phyloP scores from a whole-genome alignment of 2,888 invertebrate genomes.

The Pachycephus smyrnensis region DNA sequence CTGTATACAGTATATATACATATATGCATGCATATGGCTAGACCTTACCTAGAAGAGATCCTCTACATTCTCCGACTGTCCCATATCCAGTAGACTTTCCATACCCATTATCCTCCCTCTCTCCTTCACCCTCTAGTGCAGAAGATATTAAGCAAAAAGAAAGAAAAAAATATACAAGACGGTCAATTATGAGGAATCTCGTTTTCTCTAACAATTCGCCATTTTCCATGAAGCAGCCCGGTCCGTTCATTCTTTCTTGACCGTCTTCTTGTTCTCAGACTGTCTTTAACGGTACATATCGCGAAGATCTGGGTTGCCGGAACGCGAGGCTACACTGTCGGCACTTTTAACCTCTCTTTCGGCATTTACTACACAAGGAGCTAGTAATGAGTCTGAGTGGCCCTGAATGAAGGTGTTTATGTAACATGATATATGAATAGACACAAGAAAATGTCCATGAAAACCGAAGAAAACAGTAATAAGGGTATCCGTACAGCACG shows the following conservation, averaged over 20 bases:
- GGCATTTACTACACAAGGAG: slow-evolving; percentile 2
- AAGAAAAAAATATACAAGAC: background rate
- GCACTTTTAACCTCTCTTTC: slow-evolving; percentile 16
- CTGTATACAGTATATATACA: no score
- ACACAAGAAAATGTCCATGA: background rate
- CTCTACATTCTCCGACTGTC: slow-evolving; percentile 33
- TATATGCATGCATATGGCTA: no score
- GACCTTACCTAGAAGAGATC: no score
- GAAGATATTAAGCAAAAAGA: background rate
- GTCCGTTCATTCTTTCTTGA: background rate
- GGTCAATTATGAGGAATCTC: background rate
- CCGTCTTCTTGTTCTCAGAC: background rate
- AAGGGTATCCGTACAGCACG: background rate
- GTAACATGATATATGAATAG: background rate
- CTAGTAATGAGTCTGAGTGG: background rate
- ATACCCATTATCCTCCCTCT: slow-evolving; percentile 40
- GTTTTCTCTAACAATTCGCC: background rate
- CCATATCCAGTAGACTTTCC: slow-evolving; percentile 51
- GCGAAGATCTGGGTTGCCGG: slow-evolving; percentile 54
- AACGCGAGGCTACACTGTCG: slow-evolving; percentile 29
- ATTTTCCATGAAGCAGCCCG: background rate
- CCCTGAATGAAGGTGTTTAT: background rate
- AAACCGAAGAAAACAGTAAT: background rate
- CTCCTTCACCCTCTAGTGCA: background rate
- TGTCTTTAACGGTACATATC: slow-evolving; percentile 50